phyloP scores from a whole-genome alignment of 2,888 invertebrate species.

The Gymnocheta viridis region DNA sequence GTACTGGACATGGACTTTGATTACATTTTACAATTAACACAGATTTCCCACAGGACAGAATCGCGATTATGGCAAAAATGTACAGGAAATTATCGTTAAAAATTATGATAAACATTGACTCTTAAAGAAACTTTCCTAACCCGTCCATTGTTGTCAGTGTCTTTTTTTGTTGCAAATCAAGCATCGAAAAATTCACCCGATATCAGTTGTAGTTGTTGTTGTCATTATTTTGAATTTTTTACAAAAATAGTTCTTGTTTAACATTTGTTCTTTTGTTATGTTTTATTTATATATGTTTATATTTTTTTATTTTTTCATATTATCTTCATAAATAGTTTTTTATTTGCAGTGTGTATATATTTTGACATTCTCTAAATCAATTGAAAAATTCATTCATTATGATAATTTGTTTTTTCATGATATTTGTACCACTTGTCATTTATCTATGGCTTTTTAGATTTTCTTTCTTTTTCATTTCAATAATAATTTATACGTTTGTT shows the following conservation, averaged over 20 bases:
- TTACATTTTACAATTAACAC: no score
- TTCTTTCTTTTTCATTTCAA: not conserved
- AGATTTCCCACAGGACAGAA: no score
- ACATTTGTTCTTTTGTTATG: no score
- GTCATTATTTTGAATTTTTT: not conserved
- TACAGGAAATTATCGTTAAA: no score
- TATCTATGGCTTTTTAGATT: not conserved
- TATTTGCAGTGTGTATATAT: not conserved
- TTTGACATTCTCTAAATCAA: not conserved
- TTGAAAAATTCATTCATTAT: not conserved
- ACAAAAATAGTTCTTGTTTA: not conserved
- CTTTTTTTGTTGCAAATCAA: not conserved
- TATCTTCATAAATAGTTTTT: not conserved
- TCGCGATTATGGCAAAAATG: no score
- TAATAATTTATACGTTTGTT: constrained; percentile 20
- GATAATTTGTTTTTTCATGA: not conserved
- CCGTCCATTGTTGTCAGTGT: no score
- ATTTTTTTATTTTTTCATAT: not conserved
- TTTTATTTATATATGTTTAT: not conserved
- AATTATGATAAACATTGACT: no score
- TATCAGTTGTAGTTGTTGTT: no score
- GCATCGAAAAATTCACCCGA: not conserved
- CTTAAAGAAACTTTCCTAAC: no score
- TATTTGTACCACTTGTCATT: not conserved
- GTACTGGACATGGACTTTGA: no score